Conservation (phyloP, 2,113 vertebrate genomes). For the Neodontobutis hainanensis region DNA sequence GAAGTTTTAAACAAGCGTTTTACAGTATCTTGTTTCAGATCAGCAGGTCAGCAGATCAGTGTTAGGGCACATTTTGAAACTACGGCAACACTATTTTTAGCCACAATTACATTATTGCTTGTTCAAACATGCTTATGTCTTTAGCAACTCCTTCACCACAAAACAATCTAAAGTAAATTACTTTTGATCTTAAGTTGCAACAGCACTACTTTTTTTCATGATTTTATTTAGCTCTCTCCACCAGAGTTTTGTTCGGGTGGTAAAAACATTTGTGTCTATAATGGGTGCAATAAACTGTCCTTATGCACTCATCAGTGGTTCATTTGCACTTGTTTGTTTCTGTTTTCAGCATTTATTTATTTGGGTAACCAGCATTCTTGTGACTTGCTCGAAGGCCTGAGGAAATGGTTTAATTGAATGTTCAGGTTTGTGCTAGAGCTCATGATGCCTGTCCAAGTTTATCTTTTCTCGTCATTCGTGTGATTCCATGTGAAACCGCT, state of each 20-base stretch:
- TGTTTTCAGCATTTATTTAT: neutral
- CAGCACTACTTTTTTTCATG: too few species aligned
- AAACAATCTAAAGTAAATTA: too few species aligned
- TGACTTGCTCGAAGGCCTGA: neutral
- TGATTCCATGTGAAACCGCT: conserved; percentile 16
- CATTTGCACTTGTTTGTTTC: neutral
- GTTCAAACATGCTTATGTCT: too few species aligned
- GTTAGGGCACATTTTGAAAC: neutral
- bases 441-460: conserved; percentile 6
- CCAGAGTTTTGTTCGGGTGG: too few species aligned
- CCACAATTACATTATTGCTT: too few species aligned
- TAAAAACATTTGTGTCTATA: too few species aligned
- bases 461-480: neutral
- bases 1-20: neutral
- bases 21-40: neutral
- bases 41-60: neutral
- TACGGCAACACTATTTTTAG: too few species aligned
- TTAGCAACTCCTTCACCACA: too few species aligned
- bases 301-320: too few species aligned
- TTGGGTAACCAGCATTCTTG: neutral
- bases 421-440: conserved; percentile 9
- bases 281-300: neutral
- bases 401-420: neutral
- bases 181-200: too few species aligned
- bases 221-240: too few species aligned